A percentile compares a stretch with the other conserved stretches of the same genome.
Evolutionary conservation across 2,113 vertebrate species (phyloP).

Genomic region (Lycaon pictus): DNA sequence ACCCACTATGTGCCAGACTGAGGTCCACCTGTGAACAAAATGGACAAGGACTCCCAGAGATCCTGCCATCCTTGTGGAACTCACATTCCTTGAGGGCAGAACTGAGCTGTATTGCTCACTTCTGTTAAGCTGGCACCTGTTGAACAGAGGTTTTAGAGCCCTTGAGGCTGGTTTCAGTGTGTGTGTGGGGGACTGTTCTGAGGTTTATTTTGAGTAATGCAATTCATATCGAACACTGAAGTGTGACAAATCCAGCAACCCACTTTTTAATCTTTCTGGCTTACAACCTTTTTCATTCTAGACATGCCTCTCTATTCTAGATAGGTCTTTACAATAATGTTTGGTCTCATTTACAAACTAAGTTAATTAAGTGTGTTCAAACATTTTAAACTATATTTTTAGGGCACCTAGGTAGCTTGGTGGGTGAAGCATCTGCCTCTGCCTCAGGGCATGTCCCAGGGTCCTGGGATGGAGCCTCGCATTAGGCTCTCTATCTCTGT

Average conservation of each 20-base stretch:
- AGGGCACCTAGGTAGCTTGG: neutral
- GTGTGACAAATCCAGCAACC: neutral
- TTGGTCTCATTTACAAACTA: neutral
- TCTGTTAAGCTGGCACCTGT: neutral
- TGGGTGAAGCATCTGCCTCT: no score
- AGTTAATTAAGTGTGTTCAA: neutral
- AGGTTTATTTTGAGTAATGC: neutral
- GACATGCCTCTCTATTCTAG: neutral
- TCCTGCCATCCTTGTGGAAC: neutral
- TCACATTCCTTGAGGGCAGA: neutral
- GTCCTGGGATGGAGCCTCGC: no score
- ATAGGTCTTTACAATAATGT: neutral
- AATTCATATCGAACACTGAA: neutral
- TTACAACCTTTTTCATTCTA: neutral
- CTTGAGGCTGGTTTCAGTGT: neutral
- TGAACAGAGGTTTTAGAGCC: neutral
- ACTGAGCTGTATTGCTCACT: accelerated
- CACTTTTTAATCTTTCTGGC: neutral
- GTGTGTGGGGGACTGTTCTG: no score
- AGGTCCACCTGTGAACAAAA: neutral
- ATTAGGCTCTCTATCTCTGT: no score
- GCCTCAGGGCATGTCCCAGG: no score
- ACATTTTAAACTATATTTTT: neutral
- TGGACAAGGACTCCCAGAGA: neutral
- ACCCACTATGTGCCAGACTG: neutral